Conservation (phyloP, 2,113 vertebrate genomes). For the Marcusenius ussheri region DNA sequence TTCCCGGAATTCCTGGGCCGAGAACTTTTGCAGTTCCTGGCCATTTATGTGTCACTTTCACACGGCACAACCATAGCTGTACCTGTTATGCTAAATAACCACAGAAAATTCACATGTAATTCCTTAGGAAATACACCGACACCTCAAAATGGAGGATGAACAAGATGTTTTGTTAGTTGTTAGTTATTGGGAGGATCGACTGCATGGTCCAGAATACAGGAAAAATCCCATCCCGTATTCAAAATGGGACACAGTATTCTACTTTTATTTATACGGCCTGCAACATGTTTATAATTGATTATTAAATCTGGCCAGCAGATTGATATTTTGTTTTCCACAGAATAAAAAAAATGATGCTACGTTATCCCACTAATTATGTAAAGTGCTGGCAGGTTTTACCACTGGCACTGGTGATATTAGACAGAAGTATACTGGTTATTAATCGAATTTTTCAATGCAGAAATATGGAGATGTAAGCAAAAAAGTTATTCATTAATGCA, state of each 20-base stretch:
- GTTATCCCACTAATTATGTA: background rate
- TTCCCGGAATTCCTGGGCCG: background rate
- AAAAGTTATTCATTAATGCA: background rate
- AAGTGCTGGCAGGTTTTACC: background rate
- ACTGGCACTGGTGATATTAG: background rate
- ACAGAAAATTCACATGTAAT: background rate
- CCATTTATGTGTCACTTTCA: background rate
- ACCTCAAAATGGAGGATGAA: background rate
- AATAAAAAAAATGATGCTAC: background rate
- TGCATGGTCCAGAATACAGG: background rate
- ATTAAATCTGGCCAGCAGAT: background rate
- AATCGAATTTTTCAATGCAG: background rate
- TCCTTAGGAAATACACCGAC: background rate
- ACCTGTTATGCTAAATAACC: background rate
- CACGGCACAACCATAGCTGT: background rate
- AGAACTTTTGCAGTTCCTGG: background rate
- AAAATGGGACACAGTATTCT: background rate
- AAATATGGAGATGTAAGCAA: background rate
- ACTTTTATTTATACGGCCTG: background rate
- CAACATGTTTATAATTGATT: background rate
- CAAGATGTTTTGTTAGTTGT: background rate
- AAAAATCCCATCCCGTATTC: background rate
- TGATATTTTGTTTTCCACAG: background rate
- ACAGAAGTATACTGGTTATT: background rate
- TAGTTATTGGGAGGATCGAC: background rate